These are phyloP conservation scores for Pimpla rufipes DNA, from an alignment of 2,888 invertebrate species.

Conservation along the genomic window DNA sequence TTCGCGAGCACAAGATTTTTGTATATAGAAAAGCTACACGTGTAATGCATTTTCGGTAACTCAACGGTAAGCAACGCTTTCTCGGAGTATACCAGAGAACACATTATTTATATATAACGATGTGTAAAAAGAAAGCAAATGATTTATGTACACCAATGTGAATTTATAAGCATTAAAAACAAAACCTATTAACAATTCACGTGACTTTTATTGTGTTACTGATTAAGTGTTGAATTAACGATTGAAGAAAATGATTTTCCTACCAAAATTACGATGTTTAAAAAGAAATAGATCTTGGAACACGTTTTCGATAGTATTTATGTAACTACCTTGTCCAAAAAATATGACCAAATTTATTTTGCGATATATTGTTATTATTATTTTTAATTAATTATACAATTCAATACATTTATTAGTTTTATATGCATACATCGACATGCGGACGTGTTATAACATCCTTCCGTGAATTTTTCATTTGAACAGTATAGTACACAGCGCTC, in stretches of 20 bases:
- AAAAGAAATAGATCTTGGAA: background rate
- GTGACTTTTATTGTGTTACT: too few relatives aligned
- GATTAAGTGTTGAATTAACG: too few relatives aligned
- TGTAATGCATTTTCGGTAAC: slow-evolving; percentile 51
- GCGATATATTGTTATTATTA: too few relatives aligned
- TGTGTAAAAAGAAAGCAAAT: slow-evolving; percentile 5
- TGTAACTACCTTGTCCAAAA: too few relatives aligned
- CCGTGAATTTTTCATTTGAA: background rate
- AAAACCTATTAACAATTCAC: background rate
- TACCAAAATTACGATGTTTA: background rate
- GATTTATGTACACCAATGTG: slow-evolving; percentile 14
- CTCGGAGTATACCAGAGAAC: background rate
- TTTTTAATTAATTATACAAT: too few relatives aligned
- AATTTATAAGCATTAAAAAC: background rate
- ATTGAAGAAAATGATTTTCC: background rate
- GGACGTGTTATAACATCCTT: background rate
- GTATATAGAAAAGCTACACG: slow-evolving; percentile 40
- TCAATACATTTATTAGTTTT: too few relatives aligned
- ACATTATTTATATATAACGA: slow-evolving; percentile 22
- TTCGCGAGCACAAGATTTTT: slow-evolving; percentile 46
- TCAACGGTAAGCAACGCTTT: background rate
- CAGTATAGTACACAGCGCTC: background rate
- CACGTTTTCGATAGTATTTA: too few relatives aligned
- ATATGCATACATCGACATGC: too few relatives aligned
- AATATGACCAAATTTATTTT: too few relatives aligned